Evolutionary conservation across 2,888 invertebrate species (phyloP).

Genomic region (Melieria omissa): DNA sequence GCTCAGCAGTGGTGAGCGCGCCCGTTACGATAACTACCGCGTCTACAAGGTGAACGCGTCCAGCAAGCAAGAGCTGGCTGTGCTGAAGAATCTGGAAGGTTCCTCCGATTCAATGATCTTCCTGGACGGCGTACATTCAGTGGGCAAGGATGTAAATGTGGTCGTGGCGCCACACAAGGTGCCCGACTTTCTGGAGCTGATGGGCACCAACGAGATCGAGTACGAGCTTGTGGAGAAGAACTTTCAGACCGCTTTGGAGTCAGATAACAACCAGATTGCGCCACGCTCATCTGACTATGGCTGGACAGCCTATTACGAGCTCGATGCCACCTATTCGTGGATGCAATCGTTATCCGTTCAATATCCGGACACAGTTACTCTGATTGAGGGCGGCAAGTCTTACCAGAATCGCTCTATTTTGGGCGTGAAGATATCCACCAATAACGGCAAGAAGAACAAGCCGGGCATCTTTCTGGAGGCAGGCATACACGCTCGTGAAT

Average conservation of each 20-base stretch:
- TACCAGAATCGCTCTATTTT: constrained; percentile 73
- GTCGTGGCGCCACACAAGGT: constrained; percentile 63
- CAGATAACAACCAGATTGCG: constrained; percentile 49
- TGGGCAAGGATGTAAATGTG: constrained; percentile 68
- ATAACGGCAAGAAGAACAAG: constrained; percentile 54
- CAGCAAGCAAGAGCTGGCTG: constrained; percentile 68
- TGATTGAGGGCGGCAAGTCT: constrained; percentile 69
- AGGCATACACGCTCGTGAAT: constrained; percentile 81
- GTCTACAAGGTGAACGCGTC: constrained; percentile 71
- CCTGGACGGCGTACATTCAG: constrained; percentile 66
- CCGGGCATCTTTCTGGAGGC: constrained; percentile 72
- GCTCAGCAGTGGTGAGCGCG: constrained; percentile 46
- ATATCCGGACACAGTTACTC: constrained; percentile 68
- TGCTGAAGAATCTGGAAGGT: constrained; percentile 67
- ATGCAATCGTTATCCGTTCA: constrained; percentile 67
- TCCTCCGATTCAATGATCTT: constrained; percentile 67
- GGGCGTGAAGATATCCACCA: constrained; percentile 70
- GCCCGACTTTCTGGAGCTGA: constrained; percentile 52
- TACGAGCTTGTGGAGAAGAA: constrained; percentile 66
- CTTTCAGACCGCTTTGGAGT: constrained; percentile 62
- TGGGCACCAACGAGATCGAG: constrained; percentile 63
- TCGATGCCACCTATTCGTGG: constrained; percentile 70
- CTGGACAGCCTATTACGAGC: constrained; percentile 59
- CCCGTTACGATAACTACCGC: constrained; percentile 70
- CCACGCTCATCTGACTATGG: constrained; percentile 45